Evolutionary conservation across 1,140 invertebrate species (phyloP).

Genomic region (Zaprionus tsacasi): DNA sequence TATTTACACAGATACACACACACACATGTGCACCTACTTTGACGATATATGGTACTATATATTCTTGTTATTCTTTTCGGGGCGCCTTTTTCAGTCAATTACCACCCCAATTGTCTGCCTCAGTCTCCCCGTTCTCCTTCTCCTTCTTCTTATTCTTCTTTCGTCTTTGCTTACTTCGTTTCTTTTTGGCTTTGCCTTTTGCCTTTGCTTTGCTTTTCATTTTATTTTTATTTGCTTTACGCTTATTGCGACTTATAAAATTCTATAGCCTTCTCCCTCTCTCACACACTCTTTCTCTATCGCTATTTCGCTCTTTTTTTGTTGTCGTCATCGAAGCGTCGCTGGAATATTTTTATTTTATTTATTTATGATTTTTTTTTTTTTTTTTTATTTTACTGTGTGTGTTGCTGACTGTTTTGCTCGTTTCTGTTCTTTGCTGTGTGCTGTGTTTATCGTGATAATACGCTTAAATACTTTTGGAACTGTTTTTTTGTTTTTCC

Average conservation of each 20-base stretch:
- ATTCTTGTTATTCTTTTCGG: constrained; percentile 4
- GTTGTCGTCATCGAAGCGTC: constrained; percentile 54
- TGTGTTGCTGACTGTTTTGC: constrained; percentile 33
- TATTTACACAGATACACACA: neutral
- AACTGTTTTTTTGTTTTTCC: constrained; percentile 22
- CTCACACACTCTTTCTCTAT: neutral
- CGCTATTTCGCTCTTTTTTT: neutral
- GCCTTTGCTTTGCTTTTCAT: constrained; percentile 24
- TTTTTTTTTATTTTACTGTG: constrained; percentile 26
- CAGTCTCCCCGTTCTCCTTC: constrained; percentile 7
- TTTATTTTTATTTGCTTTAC: constrained; percentile 61
- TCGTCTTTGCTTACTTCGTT: constrained; percentile 21
- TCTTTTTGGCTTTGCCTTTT: constrained; percentile 21
- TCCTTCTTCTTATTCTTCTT: constrained; percentile 19
- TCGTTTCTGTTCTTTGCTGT: constrained; percentile 34
- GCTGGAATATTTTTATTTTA: constrained; percentile 57
- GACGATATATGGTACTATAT: neutral
- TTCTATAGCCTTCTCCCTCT: constrained; percentile 15
- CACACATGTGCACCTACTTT: neutral
- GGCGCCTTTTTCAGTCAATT: constrained; percentile 51
- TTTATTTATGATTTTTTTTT: constrained; percentile 38
- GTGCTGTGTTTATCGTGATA: constrained; percentile 50
- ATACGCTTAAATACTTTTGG: constrained; percentile 46
- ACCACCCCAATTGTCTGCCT: constrained; percentile 68
- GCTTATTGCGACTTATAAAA: constrained; percentile 79